phyloP scores from a whole-genome alignment of 2,888 invertebrate genomes.

The Germaria angustata region DNA sequence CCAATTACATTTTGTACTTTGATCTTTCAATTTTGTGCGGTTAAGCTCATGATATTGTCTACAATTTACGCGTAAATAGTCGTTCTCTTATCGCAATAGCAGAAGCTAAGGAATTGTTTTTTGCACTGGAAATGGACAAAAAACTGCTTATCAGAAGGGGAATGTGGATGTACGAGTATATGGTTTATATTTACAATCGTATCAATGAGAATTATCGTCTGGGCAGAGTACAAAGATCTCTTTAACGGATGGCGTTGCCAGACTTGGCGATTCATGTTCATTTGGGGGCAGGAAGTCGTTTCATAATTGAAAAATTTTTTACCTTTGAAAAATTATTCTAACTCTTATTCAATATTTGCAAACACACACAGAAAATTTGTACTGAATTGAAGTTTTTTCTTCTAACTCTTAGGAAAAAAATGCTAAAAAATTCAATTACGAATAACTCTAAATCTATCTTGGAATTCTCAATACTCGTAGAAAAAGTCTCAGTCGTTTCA shows the following conservation, averaged over 20 bases:
- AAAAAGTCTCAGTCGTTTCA: no score
- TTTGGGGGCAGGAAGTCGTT: no score
- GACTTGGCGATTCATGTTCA: neutral
- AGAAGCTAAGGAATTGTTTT: neutral
- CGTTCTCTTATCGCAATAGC: slow-evolving; percentile 24
- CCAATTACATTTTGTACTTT: slow-evolving; percentile 60
- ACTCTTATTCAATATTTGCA: no score
- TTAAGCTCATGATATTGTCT: slow-evolving; percentile 14
- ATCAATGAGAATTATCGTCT: slow-evolving; percentile 35
- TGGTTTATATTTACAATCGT: slow-evolving; percentile 7
- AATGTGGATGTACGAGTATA: neutral
- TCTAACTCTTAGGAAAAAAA: no score
- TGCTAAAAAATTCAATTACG: no score
- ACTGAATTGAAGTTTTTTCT: no score
- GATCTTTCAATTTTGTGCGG: slow-evolving; percentile 17
- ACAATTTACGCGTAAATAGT: slow-evolving; percentile 7
- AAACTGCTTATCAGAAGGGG: neutral
- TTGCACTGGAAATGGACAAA: slow-evolving; percentile 1
- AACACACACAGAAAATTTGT: no score
- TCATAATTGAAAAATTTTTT: no score
- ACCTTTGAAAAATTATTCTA: no score
- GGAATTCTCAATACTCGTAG: no score
- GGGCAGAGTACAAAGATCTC: slow-evolving; percentile 45
- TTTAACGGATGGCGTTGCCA: neutral
- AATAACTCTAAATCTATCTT: no score